phyloP scores from a whole-genome alignment of 1,140 invertebrate genomes.

The Penaeus indicus region DNA sequence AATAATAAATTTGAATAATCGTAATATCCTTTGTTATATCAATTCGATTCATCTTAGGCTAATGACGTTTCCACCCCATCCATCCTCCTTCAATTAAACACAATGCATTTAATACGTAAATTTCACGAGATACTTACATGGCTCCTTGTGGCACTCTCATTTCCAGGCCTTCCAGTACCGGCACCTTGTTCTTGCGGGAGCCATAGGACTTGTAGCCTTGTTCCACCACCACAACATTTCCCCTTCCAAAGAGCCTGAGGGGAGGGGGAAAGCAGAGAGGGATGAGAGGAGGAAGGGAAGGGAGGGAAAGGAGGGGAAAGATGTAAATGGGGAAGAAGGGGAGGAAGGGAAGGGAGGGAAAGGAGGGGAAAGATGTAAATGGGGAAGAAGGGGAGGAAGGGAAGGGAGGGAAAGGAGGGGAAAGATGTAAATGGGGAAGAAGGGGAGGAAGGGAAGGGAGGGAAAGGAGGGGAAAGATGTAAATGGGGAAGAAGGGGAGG shows the following conservation, averaged over 20 bases:
- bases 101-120: neutral
- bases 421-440: neutral
- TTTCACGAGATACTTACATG: slow-evolving; percentile 75
- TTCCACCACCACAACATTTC: slow-evolving; percentile 74
- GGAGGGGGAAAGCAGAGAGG: neutral
- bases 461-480: too few relatives aligned
- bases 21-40: too few relatives aligned
- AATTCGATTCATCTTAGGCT: neutral
- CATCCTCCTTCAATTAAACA: neutral
- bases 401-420: neutral
- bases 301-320: neutral
- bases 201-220: slow-evolving; percentile 90
- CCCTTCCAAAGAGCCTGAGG: neutral
- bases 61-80: neutral
- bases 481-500: too few relatives aligned
- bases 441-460: neutral
- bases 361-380: neutral
- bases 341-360: neutral
- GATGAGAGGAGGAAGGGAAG: neutral
- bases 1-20: too few relatives aligned
- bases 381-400: neutral
- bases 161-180: slow-evolving; percentile 87
- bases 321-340: neutral
- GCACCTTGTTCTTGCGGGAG: slow-evolving; percentile 83
- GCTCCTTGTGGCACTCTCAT: slow-evolving; percentile 93